Conservation (phyloP, 2,113 vertebrate species). For the Silurus meridionalis region DNA sequence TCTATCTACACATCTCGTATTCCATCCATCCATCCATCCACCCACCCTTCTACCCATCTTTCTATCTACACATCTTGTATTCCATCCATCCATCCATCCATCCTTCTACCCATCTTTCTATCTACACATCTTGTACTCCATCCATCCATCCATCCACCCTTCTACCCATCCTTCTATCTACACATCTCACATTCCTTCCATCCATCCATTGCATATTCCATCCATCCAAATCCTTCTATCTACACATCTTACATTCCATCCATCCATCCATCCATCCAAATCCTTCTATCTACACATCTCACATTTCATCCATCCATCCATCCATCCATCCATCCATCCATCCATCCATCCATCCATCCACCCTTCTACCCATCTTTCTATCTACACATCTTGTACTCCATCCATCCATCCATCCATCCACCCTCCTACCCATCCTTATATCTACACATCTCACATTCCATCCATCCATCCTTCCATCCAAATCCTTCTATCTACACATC, state of each 20-base stretch:
- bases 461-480: background rate
- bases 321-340: background rate
- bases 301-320: background rate
- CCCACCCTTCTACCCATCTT: no score
- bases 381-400: background rate
- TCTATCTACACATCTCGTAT: background rate
- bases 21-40: background rate
- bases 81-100: background rate
- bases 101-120: no score
- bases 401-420: background rate
- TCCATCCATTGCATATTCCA: background rate
- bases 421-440: background rate
- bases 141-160: background rate
- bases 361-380: background rate
- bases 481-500: no score
- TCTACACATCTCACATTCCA: background rate
- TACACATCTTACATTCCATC: no score
- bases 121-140: background rate
- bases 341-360: no score
- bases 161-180: background rate
- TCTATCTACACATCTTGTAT: background rate
- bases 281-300: background rate
- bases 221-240: no score
- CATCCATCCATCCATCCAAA: background rate
- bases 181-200: no score